A percentile compares a stretch with the other conserved stretches of the same genome.
Conservation (phyloP, 1,140 invertebrate species). For the Eriocheir sinensis region DNA sequence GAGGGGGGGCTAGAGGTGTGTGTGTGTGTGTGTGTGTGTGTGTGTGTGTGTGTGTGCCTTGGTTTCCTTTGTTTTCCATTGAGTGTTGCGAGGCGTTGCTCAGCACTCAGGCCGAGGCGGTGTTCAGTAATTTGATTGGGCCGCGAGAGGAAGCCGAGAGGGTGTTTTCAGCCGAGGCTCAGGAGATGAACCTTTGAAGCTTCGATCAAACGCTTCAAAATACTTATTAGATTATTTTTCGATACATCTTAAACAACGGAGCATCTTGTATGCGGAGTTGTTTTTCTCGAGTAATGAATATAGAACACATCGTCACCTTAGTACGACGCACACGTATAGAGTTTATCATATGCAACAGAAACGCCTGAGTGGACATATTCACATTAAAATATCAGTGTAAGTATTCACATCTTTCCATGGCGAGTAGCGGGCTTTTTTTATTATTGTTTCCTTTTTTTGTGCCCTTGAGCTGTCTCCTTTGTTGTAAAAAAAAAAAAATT, state of each 20-base stretch:
- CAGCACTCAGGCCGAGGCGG: not conserved
- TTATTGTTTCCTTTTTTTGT: too few relatives aligned
- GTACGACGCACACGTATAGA: too few relatives aligned
- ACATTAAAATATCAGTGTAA: too few relatives aligned
- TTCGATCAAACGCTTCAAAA: not conserved
- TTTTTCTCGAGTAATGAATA: too few relatives aligned
- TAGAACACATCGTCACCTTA: too few relatives aligned
- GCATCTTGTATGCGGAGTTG: too few relatives aligned
- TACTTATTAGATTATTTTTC: constrained; percentile 7
- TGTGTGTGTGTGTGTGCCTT: not conserved
- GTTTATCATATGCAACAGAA: too few relatives aligned
- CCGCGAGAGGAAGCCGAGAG: not conserved
- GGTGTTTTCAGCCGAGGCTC: not conserved
- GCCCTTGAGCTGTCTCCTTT: too few relatives aligned
- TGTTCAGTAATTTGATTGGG: not conserved
- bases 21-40: not conserved
- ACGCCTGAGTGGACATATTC: too few relatives aligned
- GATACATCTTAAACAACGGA: not conserved
- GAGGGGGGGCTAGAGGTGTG: not conserved
- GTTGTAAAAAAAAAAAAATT: too few relatives aligned
- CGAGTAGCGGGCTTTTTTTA: too few relatives aligned
- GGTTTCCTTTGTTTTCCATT: not conserved
- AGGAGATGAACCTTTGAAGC: not conserved
- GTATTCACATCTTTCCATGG: too few relatives aligned
- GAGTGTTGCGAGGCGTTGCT: not conserved